Conservation (phyloP, 2,113 vertebrate species). For the crab-eating macaque (Macaca fascicularis) region T2T-MFA8v1.1 NC_088377.1:122851001-122851500, state of each 20-base stretch:
- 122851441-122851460: slow-evolving; percentile 41
- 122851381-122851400: not conserved
- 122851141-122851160: slow-evolving; percentile 36
- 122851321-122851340: slow-evolving; percentile 57
- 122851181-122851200: slow-evolving; percentile 25
- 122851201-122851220: slow-evolving; percentile 53
- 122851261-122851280: slow-evolving; percentile 21
- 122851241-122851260: slow-evolving; percentile 66
- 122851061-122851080: slow-evolving; percentile 31
- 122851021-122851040: not conserved
- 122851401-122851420: slow-evolving; percentile 47
- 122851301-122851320: slow-evolving; percentile 44
- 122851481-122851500: slow-evolving; percentile 49
- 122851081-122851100: not conserved
- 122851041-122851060: slow-evolving; percentile 11
- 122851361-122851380: slow-evolving; percentile 71
- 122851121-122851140: slow-evolving; percentile 28
- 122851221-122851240: slow-evolving; percentile 56
- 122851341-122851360: slow-evolving; percentile 66
- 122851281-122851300: slow-evolving; percentile 65
- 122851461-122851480: slow-evolving; percentile 53
- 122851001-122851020: not conserved
- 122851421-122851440: slow-evolving; percentile 36
- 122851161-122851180: not conserved
- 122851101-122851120: slow-evolving; percentile 49